phyloP scores from a whole-genome alignment of 1,140 invertebrate species.

The Drosophila seguyi region DNA sequence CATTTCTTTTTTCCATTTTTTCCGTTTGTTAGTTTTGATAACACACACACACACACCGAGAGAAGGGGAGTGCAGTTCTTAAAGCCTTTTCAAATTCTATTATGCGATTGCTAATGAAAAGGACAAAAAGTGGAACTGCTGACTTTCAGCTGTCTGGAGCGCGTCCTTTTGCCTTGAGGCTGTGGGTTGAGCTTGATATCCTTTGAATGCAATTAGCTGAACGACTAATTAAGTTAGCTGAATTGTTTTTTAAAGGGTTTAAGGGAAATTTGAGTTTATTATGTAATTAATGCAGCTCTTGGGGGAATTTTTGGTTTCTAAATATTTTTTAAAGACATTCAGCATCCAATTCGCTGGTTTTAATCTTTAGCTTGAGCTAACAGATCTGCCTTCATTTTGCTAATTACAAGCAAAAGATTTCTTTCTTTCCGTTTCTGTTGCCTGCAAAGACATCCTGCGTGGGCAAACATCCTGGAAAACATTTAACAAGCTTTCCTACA shows the following conservation, averaged over 20 bases:
- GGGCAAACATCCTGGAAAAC: conserved; percentile 44
- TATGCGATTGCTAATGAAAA: conserved; percentile 65
- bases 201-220: conserved; percentile 46
- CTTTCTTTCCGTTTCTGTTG: conserved; percentile 25
- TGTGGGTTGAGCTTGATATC: conserved; percentile 39
- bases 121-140: conserved; percentile 26
- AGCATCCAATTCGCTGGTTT: not conserved
- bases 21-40: conserved; percentile 56
- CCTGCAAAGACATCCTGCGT: conserved; percentile 38
- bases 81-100: conserved; percentile 71
- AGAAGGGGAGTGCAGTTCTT: conserved; percentile 22
- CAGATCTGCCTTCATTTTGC: conserved; percentile 5
- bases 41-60: conserved; percentile 25
- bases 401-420: conserved; percentile 34
- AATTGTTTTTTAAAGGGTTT: conserved; percentile 25
- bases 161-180: conserved; percentile 23
- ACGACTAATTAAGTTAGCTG: conserved; percentile 41
- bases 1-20: conserved; percentile 23
- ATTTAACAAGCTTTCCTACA: conserved; percentile 31
- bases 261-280: conserved; percentile 8
- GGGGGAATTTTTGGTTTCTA: too few species aligned
- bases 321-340: not conserved
- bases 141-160: conserved; percentile 42
- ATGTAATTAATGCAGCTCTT: conserved; percentile 1
- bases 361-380: conserved; percentile 4